A percentile compares a stretch with the other conserved stretches of the same genome.
phyloP scores from a whole-genome alignment of 2,888 invertebrate genomes.

The Calameuta idolon region DNA sequence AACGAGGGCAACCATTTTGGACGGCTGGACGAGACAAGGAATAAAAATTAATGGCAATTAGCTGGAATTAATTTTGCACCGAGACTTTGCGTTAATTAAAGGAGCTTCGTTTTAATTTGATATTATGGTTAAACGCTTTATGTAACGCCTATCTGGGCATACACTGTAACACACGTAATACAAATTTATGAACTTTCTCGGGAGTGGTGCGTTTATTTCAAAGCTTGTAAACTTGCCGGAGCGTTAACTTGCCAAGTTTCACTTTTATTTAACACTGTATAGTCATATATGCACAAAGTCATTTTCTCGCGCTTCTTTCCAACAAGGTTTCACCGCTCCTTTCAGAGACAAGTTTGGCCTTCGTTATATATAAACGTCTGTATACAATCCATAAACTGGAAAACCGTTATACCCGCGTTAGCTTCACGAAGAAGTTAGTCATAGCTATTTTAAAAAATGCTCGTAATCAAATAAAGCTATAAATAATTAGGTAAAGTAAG shows the following conservation, averaged over 20 bases:
- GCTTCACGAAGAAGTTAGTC: background rate
- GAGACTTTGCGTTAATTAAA: background rate
- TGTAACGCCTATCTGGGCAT: background rate
- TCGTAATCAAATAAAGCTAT: background rate
- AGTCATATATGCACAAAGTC: conserved; percentile 14
- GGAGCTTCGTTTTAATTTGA: background rate
- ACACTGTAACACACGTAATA: background rate
- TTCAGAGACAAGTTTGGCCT: background rate
- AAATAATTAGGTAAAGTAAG: background rate
- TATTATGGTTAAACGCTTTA: background rate
- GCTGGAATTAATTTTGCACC: too few species aligned
- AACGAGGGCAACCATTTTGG: too few species aligned
- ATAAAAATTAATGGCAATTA: too few species aligned
- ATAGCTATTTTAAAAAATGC: background rate
- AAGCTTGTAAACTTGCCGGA: conserved; percentile 23
- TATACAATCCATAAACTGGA: background rate
- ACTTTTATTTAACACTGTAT: conserved; percentile 30
- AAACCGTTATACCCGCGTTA: background rate
- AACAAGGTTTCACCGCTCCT: background rate
- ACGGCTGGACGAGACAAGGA: too few species aligned
- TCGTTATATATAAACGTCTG: background rate
- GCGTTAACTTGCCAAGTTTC: conserved; percentile 36
- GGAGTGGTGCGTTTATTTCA: conserved; percentile 20
- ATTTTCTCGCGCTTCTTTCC: conserved; percentile 1
- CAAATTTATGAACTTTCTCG: background rate